phyloP scores from a whole-genome alignment of 2,888 invertebrate species.

The Eremobia ochroleuca region DNA sequence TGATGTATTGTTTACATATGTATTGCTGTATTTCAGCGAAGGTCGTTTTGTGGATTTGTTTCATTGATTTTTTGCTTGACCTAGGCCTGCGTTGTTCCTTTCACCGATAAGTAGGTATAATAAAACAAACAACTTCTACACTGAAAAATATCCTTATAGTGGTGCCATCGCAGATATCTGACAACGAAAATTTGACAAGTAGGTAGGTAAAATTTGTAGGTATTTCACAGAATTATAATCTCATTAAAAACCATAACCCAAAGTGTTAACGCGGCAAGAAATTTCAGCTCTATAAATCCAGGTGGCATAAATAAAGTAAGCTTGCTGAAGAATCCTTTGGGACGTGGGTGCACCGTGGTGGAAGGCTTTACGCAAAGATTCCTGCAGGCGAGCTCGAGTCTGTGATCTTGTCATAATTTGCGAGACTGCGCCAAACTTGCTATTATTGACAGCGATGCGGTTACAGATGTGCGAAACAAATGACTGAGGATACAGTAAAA shows the following conservation, averaged over 20 bases:
- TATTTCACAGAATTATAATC: background rate
- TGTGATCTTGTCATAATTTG: constrained; percentile 34
- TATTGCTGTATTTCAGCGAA: background rate
- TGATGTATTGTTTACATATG: constrained; percentile 12
- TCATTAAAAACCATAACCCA: background rate
- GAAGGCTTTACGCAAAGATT: constrained; percentile 4
- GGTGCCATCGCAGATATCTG: background rate
- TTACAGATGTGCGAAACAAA: no score
- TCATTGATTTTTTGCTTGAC: constrained; percentile 7
- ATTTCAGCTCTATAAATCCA: constrained; percentile 17
- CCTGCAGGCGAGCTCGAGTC: background rate
- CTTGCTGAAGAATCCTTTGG: background rate
- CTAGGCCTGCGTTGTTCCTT: background rate
- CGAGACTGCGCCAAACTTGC: constrained; percentile 28
- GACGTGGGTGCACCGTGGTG: constrained; percentile 5
- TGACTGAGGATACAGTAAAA: no score
- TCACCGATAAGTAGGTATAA: background rate
- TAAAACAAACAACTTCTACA: background rate
- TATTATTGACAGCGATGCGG: constrained; percentile 28
- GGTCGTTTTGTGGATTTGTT: constrained; percentile 17
- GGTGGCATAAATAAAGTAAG: no score
- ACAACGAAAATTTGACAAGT: background rate
- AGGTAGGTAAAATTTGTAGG: background rate
- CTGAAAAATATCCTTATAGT: background rate
- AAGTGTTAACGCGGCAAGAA: background rate